Evolutionary conservation across 2,888 invertebrate genomes (phyloP).

Genomic region (Oxystoma pomonae): DNA sequence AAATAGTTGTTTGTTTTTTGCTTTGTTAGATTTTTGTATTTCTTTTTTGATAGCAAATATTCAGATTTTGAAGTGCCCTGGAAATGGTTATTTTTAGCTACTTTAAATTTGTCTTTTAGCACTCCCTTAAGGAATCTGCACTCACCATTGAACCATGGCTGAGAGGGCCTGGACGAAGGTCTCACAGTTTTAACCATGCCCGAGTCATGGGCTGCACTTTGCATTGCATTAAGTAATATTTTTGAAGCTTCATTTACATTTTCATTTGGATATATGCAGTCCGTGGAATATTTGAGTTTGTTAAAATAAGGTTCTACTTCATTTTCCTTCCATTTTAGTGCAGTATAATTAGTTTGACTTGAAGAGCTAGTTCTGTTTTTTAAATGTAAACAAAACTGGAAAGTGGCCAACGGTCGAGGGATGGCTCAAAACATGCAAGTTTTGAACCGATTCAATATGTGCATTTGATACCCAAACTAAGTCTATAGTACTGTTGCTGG

Average conservation of each 20-base stretch:
- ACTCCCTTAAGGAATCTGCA: background rate
- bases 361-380: background rate
- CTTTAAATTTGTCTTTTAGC: background rate
- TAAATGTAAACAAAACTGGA: background rate
- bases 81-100: background rate
- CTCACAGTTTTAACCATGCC: background rate
- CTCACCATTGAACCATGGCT: background rate
- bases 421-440: background rate
- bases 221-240: background rate
- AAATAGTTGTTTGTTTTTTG: background rate
- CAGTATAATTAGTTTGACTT: background rate
- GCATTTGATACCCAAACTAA: background rate
- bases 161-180: no score
- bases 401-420: background rate
- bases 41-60: background rate
- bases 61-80: background rate
- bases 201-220: background rate
- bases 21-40: background rate
- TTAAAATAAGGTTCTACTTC: background rate
- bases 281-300: background rate
- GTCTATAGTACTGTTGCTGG: background rate
- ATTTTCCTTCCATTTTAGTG: background rate
- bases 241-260: background rate
- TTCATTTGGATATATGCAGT: background rate
- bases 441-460: background rate